Evolutionary conservation across 2,113 vertebrate genomes (phyloP).

Genomic region (human (Homo sapiens)): GRCh38 chr20:58563501-58564000

Average conservation of each 20-base stretch:
- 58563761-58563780: background rate
- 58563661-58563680: background rate
- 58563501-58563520: background rate
- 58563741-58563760: background rate
- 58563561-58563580: background rate
- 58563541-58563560: fast-evolving
- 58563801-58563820: background rate
- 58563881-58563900: background rate
- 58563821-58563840: background rate
- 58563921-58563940: background rate
- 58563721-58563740: background rate
- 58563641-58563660: background rate
- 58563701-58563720: background rate
- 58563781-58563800: background rate
- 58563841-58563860: background rate
- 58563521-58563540: background rate
- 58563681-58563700: background rate
- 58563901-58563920: background rate
- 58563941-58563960: background rate
- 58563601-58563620: background rate
- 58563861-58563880: background rate
- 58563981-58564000: background rate
- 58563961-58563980: background rate
- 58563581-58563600: background rate
- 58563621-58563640: background rate